phyloP scores from a whole-genome alignment of 2,113 vertebrate genomes.

The Lonchura striata region DNA sequence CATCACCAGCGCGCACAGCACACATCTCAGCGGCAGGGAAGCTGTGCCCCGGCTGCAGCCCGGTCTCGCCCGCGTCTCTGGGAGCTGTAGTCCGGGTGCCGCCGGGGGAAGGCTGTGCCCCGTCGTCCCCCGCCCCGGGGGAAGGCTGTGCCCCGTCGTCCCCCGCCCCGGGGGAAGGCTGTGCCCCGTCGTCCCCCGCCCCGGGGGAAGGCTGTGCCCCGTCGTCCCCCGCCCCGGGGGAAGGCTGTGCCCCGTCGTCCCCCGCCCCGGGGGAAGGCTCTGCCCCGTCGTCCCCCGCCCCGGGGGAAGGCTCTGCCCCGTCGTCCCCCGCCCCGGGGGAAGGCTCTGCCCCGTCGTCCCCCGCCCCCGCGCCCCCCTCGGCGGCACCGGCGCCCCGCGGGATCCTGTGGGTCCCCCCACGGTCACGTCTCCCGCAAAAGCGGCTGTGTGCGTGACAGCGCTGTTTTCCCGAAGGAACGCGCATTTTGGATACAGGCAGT shows the following conservation, averaged over 20 bases:
- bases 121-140: constrained; percentile 10
- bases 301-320: constrained; percentile 23
- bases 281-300: constrained; percentile 48
- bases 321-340: not conserved
- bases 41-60: not conserved
- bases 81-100: constrained; percentile 50
- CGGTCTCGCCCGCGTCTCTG: not conserved
- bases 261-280: not conserved
- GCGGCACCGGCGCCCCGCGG: not conserved
- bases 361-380: not conserved
- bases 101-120: not conserved
- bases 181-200: constrained; percentile 53
- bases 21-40: not conserved
- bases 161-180: not conserved
- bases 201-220: constrained; percentile 14
- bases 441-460: not conserved
- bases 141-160: constrained; percentile 45
- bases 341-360: constrained; percentile 46
- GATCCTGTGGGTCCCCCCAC: not conserved
- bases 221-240: not conserved
- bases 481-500: not conserved
- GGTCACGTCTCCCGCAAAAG: not conserved
- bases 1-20: not conserved
- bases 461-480: not conserved
- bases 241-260: constrained; percentile 46